phyloP scores from a whole-genome alignment of 2,797 vertebrate genomes.

The Vespertilio murinus region DNA sequence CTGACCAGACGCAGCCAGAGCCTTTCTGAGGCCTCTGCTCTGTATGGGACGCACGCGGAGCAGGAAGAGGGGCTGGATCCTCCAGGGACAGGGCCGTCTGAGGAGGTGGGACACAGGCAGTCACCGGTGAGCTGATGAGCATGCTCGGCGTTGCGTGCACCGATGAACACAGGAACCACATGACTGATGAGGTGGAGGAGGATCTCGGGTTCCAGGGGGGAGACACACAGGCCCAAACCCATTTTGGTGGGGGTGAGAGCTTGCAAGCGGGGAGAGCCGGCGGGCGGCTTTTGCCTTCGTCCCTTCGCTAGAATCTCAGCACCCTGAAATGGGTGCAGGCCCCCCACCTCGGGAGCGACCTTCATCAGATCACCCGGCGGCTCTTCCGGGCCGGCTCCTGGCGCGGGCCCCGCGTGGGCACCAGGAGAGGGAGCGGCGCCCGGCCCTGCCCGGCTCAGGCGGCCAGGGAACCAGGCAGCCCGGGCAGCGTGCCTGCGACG shows the following conservation, averaged over 20 bases:
- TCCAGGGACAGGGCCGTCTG: background rate
- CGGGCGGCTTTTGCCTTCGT: background rate
- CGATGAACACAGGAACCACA: rapidly evolving
- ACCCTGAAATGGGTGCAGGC: rapidly evolving
- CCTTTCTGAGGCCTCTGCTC: background rate
- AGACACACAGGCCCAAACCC: background rate
- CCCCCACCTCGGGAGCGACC: background rate
- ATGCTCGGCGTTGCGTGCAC: rapidly evolving
- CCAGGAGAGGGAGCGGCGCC: background rate
- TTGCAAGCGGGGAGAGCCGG: rapidly evolving
- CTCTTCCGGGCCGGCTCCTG: background rate
- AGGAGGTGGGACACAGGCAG: background rate
- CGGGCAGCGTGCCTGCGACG: background rate
- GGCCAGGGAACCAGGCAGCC: background rate
- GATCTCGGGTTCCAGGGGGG: background rate
- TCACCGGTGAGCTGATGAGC: rapidly evolving
- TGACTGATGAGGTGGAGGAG: background rate
- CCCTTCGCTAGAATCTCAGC: background rate
- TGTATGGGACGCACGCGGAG: rapidly evolving
- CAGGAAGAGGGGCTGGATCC: background rate
- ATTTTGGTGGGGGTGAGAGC: background rate
- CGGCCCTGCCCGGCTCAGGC: background rate
- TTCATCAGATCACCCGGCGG: background rate
- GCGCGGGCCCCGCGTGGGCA: background rate
- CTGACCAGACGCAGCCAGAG: background rate